Evolutionary conservation across 1,140 invertebrate genomes (phyloP).

Genomic region (Bathynomus jamesi): DNA sequence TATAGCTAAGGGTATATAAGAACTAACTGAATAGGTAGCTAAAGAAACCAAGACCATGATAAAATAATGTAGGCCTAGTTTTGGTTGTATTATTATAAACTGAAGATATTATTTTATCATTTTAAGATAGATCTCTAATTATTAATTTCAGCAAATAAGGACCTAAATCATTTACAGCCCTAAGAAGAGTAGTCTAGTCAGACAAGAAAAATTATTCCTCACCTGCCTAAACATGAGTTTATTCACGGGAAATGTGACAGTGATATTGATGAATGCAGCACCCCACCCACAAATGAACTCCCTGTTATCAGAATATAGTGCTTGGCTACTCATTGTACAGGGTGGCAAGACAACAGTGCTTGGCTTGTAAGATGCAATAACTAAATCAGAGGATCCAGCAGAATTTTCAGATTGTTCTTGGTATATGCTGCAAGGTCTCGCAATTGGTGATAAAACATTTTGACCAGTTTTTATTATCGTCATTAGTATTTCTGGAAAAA

Average conservation of each 20-base stretch:
- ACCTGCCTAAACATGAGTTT: slow-evolving; percentile 98
- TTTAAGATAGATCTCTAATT: too few species aligned
- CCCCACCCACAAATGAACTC: slow-evolving; percentile 93
- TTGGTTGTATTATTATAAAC: too few species aligned
- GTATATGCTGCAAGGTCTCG: neutral
- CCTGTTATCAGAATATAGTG: slow-evolving; percentile 38
- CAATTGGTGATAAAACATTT: neutral
- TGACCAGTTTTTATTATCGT: neutral
- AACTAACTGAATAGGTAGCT: too few species aligned
- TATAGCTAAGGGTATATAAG: too few species aligned
- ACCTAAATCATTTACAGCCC: too few species aligned
- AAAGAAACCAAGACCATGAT: too few species aligned
- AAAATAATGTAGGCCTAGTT: too few species aligned
- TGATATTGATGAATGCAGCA: slow-evolving; percentile 86
- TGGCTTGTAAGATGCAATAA: neutral
- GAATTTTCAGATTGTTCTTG: neutral
- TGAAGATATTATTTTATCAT: too few species aligned
- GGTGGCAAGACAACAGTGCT: neutral
- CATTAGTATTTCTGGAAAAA: too few species aligned
- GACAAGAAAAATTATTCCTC: too few species aligned
- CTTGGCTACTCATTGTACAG: neutral
- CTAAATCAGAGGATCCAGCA: neutral
- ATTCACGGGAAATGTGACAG: slow-evolving; percentile 88
- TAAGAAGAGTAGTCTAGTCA: too few species aligned
- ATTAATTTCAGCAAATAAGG: too few species aligned